Base-by-base conservation (phyloP, 2,888 invertebrate species). In the Spodoptera exigua region DNA sequence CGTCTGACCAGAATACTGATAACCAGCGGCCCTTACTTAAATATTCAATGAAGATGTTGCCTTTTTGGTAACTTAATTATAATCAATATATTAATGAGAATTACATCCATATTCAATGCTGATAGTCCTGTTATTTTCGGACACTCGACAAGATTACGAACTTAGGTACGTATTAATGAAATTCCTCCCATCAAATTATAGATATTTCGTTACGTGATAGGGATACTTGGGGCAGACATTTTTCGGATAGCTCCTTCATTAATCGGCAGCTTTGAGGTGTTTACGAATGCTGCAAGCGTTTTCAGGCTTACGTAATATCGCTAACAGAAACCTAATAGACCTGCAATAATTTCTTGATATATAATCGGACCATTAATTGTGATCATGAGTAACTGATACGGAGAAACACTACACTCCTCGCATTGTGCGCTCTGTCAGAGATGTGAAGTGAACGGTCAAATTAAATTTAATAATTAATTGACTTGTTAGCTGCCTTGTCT, bases 1-100 rank as follows among this genome's bases (percentile, higher is more conserved):
- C 67, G 68, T 78, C 87, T 84, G 90, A 86, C 83, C 81, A 76
- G 92, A 91, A 93, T 92, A 91, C 87, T 88, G 84, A 92, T 89
- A 74, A 85, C 71, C 64, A 72, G 58, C 69, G 71, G 70, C 78
- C 77, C 77, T 76, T 74, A 61, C 79, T 86, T 82, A 81, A 86
- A 89, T 88, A 89, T 89, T 88, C 87, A 86, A 89, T 88, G 83
- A 82, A 85, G 80, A 82, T 82, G 80, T 86, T 80, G 70, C 79
- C 80, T 85, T 84, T 83, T 84, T 78, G 80, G 76, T 81, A 77
- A 78, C 79, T 84, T 81, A 83, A 84, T 87, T 83, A 81, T 79
- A 78, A 81, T 78, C 76, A 83, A 83, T 81, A 76, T 79, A 81
- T 81, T 82, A 82, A 83, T 82, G 77, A 77, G 70, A 70, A 73